phyloP scores from a whole-genome alignment of 2,113 vertebrate species.

The Lanius collurio region DNA sequence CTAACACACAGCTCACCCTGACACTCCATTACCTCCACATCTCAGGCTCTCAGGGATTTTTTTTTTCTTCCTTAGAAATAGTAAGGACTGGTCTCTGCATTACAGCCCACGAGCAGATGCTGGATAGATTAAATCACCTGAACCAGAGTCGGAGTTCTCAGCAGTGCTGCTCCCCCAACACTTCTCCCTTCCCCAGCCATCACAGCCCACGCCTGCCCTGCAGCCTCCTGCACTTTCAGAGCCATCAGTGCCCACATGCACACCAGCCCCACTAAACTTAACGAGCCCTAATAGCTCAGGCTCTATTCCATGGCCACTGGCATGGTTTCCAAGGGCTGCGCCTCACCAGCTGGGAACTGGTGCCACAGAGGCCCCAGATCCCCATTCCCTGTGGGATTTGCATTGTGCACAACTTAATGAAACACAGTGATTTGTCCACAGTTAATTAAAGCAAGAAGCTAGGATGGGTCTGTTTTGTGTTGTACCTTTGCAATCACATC shows the following conservation, averaged over 20 bases:
- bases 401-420: not conserved
- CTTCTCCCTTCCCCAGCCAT: not conserved
- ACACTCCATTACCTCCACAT: not conserved
- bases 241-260: not conserved
- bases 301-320: not conserved
- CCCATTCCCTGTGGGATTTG: not conserved
- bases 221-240: not conserved
- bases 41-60: not conserved
- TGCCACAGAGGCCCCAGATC: not conserved
- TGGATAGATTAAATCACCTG: not conserved
- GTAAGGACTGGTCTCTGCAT: not conserved
- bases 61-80: not conserved
- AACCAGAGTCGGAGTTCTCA: accelerated
- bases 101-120: not conserved
- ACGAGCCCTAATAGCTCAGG: not conserved
- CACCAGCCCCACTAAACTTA: not conserved
- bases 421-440: not conserved
- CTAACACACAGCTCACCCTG: not conserved
- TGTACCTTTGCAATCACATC: not conserved
- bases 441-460: not conserved
- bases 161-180: not conserved
- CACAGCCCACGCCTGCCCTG: not conserved
- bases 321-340: not conserved
- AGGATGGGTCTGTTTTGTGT: not conserved
- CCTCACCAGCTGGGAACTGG: not conserved